Evolutionary conservation across 1,140 invertebrate genomes (phyloP).

Genomic region (Drosophila tsacasi): DNA sequence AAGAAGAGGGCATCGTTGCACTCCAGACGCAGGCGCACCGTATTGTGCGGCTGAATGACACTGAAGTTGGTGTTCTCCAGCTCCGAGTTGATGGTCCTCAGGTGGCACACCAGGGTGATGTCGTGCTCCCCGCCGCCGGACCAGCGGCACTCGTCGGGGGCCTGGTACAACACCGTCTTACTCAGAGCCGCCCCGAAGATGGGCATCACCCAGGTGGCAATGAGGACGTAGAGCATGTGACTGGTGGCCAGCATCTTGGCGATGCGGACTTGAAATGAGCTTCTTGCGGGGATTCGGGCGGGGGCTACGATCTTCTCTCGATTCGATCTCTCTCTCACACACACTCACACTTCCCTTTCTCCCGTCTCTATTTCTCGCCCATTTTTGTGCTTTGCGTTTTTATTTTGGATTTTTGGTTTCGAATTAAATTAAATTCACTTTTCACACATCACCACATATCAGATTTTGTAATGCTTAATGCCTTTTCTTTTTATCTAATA

Average conservation of each 20-base stretch:
- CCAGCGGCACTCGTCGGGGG: constrained; percentile 94
- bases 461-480: constrained; percentile 45
- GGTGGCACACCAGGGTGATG: constrained; percentile 91
- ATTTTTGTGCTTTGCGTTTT: constrained; percentile 48
- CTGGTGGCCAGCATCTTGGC: constrained; percentile 70
- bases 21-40: constrained; percentile 91
- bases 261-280: constrained; percentile 10
- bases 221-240: constrained; percentile 77
- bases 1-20: constrained; percentile 94
- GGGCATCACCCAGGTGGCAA: constrained; percentile 89
- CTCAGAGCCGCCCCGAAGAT: constrained; percentile 89
- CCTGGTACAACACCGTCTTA: constrained; percentile 91
- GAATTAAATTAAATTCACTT: constrained; percentile 51
- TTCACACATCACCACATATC: constrained; percentile 57
- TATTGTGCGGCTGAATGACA: constrained; percentile 94
- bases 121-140: constrained; percentile 88
- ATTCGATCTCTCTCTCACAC: constrained; percentile 26
- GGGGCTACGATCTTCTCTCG: constrained; percentile 1
- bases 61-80: constrained; percentile 95
- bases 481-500: constrained; percentile 38
- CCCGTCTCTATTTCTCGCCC: constrained; percentile 61
- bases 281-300: constrained; percentile 10
- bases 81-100: constrained; percentile 95
- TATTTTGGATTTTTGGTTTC: constrained; percentile 45
- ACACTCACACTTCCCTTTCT: constrained; percentile 10